Base-by-base conservation (phyloP, 2,888 invertebrate species). In the Macrosiphum euphorbiae region DNA sequence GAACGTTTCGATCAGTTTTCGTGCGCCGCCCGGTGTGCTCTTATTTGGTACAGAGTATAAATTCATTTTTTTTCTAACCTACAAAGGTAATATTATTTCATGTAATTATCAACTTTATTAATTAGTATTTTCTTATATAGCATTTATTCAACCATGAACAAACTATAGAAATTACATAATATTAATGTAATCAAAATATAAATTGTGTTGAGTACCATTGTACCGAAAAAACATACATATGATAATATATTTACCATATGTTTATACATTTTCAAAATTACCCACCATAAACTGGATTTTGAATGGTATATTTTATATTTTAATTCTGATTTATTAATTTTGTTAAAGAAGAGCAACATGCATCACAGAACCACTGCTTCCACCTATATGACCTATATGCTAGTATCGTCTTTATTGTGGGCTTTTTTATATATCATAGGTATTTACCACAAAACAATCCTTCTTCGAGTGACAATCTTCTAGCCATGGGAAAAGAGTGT, bases 341-440 rank as follows among this genome's bases (percentile, higher is more conserved):
- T 67, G 13, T 67, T n/a, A 67, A 67, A 97, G 96, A 11, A 99
- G 95, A 0, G 98, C 98, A 88, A 97, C 98, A 95, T 96, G 96
- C 96, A 99, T 96, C 0, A 98, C 98, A 8, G 98, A 96, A 0
- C 99, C 99, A 96, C 98, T 98, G 96, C 99, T 99, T n/a, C 98
- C 99, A 95, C 98, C 98, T 97, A 95, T 8, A 58, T 86, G 20
- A 35, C 16, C 67, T 52, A 52, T 1, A 24, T 3, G 35, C 78
- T 35, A 78, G 16, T 35, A 35, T 78, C 8, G 35, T 78, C 35
- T 35, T 78, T 20, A 78, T 24, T 44, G 44, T 8, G 8, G 8
- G 20, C 20, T 24, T 61, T 28, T 61, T 44, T 67, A 67, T 67
- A 13, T 35, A 78, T 7, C 8, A 78, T 58, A n/a, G n/a, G n/a